A percentile compares a stretch with the other conserved stretches of the same genome.
phyloP scores from a whole-genome alignment of 2,113 vertebrate species.

The Hylia prasina region DNA sequence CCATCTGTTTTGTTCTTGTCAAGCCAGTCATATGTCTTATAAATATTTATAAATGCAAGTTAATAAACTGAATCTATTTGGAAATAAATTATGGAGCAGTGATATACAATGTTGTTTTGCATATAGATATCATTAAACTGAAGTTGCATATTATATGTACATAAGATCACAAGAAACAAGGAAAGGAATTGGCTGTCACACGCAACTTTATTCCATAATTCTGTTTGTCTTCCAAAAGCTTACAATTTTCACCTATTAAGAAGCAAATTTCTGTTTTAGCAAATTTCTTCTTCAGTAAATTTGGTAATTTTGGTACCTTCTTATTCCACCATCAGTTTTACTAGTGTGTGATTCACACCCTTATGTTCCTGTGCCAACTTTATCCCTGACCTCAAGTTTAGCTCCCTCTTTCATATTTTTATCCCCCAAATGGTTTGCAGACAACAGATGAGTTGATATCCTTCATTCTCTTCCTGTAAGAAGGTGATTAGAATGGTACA shows the following conservation, averaged over 20 bases:
- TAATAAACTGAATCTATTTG: not conserved
- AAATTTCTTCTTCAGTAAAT: not conserved
- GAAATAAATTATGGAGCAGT: not conserved
- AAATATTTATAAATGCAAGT: conserved; percentile 26
- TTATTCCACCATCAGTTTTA: not conserved
- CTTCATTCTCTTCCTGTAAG: not conserved
- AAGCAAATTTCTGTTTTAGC: not conserved
- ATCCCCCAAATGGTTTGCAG: not conserved
- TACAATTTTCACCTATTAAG: not conserved
- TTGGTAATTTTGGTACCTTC: not conserved
- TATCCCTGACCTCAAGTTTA: not conserved
- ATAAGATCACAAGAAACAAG: not conserved
- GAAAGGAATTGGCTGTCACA: not conserved
- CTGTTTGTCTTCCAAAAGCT: not conserved
- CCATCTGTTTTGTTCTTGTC: conserved; percentile 10
- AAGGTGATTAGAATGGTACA: not conserved
- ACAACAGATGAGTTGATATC: not conserved
- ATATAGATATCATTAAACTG: not conserved
- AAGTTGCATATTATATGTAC: not conserved
- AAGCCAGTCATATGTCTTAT: not conserved
- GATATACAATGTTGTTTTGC: not conserved
- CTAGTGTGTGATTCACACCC: not conserved
- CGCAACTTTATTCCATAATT: not conserved
- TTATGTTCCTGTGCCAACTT: not conserved
- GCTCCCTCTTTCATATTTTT: not conserved